Percentiles rank a stretch among this genome's conserved stretches.
These are phyloP conservation scores for Melanostoma mellinum DNA, from an alignment of 2,888 invertebrate genomes.

Conservation along the genomic window DNA sequence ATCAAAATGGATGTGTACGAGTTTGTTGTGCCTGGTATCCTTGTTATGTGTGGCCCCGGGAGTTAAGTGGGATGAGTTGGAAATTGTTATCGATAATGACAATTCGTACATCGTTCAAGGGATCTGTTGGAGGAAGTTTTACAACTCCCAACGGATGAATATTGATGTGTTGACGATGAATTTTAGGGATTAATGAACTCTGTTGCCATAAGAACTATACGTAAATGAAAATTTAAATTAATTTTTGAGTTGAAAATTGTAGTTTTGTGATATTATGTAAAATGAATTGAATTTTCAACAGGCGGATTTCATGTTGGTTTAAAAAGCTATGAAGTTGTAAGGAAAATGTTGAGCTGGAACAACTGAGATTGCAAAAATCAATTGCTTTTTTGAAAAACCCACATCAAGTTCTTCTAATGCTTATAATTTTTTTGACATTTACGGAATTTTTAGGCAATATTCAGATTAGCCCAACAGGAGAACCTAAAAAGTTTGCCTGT, in stretches of 20 bases:
- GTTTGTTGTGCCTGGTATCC: constrained; percentile 8
- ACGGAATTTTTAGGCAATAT: too few relatives aligned
- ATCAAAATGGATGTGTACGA: constrained; percentile 60
- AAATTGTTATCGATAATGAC: constrained; percentile 67
- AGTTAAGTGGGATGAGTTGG: constrained; percentile 49
- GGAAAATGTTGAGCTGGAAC: too few relatives aligned
- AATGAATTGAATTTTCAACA: constrained; percentile 3
- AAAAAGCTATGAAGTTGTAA: too few relatives aligned
- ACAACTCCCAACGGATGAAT: constrained; percentile 53
- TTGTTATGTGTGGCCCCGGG: constrained; percentile 28
- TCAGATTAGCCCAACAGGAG: too few relatives aligned
- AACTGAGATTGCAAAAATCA: too few relatives aligned
- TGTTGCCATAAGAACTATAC: constrained; percentile 4
- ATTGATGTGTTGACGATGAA: constrained; percentile 38
- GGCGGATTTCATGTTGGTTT: too few relatives aligned
- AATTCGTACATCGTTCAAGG: constrained; percentile 69
- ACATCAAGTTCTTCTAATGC: too few relatives aligned
- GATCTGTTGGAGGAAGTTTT: constrained; percentile 61
- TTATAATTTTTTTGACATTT: too few relatives aligned
- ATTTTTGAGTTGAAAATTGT: constrained; percentile 54
- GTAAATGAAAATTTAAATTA: background rate
- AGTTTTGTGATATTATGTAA: constrained; percentile 23
- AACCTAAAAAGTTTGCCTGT: too few relatives aligned
- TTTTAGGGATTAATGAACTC: constrained; percentile 50
- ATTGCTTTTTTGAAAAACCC: too few relatives aligned